phyloP scores from a whole-genome alignment of 64 coral and sea anemone species.

The Stylophora pistillata region DNA sequence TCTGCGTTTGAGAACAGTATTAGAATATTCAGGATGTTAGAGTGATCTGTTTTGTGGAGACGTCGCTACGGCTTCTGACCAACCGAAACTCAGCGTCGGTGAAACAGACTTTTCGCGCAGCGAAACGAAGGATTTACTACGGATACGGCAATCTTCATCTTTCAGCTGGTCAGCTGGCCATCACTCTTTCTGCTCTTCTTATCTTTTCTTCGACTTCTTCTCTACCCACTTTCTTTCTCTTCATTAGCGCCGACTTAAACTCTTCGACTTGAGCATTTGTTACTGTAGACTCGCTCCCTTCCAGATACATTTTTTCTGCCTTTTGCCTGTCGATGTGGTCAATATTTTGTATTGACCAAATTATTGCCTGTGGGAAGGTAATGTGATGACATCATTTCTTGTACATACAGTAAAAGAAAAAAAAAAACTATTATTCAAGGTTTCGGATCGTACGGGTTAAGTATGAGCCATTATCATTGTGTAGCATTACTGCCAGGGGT shows the following conservation, averaged over 20 bases:
- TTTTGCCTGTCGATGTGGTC: neutral
- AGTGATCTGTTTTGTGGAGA: too few relatives aligned
- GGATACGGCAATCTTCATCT: neutral
- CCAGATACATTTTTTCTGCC: slow-evolving; percentile 14
- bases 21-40: too few relatives aligned
- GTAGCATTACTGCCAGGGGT: too few relatives aligned
- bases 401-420: too few relatives aligned
- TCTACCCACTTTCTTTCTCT: neutral
- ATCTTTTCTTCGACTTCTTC: neutral
- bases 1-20: too few relatives aligned
- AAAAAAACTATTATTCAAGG: too few relatives aligned
- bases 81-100: too few relatives aligned
- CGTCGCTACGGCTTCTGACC: too few relatives aligned
- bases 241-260: neutral
- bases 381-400: too few relatives aligned
- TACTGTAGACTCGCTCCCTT: neutral
- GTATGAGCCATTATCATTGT: too few relatives aligned
- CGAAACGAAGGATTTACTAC: neutral
- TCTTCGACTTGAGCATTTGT: neutral
- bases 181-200: neutral
- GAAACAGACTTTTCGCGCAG: neutral
- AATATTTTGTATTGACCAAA: slow-evolving; percentile 35
- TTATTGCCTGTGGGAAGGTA: slow-evolving; percentile 34
- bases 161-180: neutral
- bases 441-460: too few relatives aligned